A percentile compares a stretch with the other conserved stretches of the same genome.
These are phyloP conservation scores for Merodon equestris DNA, from an alignment of 2,888 invertebrate species.

Conservation along the genomic window DNA sequence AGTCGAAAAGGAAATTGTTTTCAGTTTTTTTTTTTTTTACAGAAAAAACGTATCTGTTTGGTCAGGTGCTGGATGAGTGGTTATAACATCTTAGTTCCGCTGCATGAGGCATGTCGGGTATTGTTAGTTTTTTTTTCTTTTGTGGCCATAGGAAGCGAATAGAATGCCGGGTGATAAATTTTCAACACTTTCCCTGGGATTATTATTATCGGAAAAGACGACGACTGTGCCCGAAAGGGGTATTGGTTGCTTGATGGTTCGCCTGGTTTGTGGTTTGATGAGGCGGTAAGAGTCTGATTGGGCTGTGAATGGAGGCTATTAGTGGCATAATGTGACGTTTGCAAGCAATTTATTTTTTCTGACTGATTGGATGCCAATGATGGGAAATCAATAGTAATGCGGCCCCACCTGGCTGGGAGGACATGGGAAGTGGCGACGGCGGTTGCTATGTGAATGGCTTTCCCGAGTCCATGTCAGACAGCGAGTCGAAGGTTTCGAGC, in stretches of 20 bases:
- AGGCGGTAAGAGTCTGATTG: constrained; percentile 24
- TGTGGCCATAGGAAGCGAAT: constrained; percentile 33
- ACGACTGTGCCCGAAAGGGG: constrained; percentile 26
- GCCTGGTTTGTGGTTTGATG: constrained; percentile 21
- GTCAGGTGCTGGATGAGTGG: constrained; percentile 52
- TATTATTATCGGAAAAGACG: constrained; percentile 47
- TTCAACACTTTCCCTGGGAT: constrained; percentile 62
- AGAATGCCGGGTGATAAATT: constrained; percentile 66
- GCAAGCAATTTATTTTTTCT: too few species aligned
- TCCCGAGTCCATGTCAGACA: too few species aligned
- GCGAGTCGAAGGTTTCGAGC: too few species aligned
- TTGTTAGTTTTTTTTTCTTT: constrained; percentile 7
- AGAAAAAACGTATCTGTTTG: constrained; percentile 24
- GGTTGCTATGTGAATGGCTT: too few species aligned
- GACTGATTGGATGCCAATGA: too few species aligned
- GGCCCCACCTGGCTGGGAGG: too few species aligned
- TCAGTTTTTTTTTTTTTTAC: constrained; percentile 40
- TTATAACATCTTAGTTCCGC: constrained; percentile 58
- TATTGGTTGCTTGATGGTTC: not conserved
- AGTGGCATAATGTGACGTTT: constrained; percentile 1
- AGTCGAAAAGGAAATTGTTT: constrained; percentile 47
- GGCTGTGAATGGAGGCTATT: not conserved
- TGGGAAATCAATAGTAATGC: too few species aligned
- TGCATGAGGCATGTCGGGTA: constrained; percentile 19
- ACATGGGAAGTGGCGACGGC: too few species aligned